Evolutionary conservation across 2,113 vertebrate species (phyloP).

Genomic region (Tragelaphus imberbis): DNA sequence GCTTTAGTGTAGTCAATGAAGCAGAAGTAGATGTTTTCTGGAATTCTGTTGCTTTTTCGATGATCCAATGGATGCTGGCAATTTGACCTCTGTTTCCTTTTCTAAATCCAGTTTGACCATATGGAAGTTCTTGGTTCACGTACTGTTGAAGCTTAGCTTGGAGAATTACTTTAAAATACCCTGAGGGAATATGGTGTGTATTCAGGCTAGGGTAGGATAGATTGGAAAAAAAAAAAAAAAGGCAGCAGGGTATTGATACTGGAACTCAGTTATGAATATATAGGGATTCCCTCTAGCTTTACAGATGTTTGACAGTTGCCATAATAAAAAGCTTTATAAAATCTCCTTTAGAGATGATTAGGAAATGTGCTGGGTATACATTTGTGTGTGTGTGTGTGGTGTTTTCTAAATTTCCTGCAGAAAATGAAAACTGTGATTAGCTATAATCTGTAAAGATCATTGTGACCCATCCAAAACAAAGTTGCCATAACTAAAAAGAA

Average conservation of each 20-base stretch:
- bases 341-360: constrained; percentile 18
- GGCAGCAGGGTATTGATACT: background rate
- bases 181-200: background rate
- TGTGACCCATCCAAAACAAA: background rate
- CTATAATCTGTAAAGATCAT: constrained; percentile 28
- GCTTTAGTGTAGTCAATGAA: background rate
- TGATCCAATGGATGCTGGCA: background rate
- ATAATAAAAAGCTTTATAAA: constrained; percentile 6
- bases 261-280: background rate
- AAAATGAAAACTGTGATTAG: constrained; percentile 32
- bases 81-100: background rate
- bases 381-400: background rate
- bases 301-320: background rate
- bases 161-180: background rate
- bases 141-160: background rate
- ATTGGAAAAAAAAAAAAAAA: background rate
- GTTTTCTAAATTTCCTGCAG: constrained; percentile 29
- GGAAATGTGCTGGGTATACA: constrained; percentile 2
- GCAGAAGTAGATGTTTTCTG: background rate
- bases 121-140: background rate
- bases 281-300: background rate
- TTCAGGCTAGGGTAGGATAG: background rate
- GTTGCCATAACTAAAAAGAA: background rate
- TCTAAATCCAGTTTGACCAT: background rate
- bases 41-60: background rate